Evolutionary conservation across 2,888 invertebrate genomes (phyloP).

Genomic region (Octonoba sinensis): DNA sequence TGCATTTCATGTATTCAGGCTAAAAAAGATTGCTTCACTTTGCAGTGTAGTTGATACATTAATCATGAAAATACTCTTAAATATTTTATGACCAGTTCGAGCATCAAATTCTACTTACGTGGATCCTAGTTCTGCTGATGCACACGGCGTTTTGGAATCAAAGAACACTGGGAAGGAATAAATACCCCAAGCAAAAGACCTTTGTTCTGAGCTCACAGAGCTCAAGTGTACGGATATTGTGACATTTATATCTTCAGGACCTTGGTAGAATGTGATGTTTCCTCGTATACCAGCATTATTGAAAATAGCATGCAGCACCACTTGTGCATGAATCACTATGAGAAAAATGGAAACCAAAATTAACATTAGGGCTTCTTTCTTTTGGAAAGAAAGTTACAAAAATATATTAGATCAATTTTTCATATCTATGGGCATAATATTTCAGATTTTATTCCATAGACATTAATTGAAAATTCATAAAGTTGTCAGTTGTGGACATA

Average conservation of each 20-base stretch:
- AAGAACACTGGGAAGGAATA: constrained; percentile 75
- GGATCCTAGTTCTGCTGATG: constrained; percentile 64
- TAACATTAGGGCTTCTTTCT: too few relatives aligned
- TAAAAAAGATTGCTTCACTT: too few relatives aligned
- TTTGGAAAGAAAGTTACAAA: too few relatives aligned
- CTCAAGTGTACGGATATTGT: constrained; percentile 64
- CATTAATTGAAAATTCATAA: too few relatives aligned
- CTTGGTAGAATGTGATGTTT: constrained; percentile 66
- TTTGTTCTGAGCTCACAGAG: constrained; percentile 42
- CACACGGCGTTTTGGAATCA: constrained; percentile 65
- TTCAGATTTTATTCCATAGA: too few relatives aligned
- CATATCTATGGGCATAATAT: too few relatives aligned
- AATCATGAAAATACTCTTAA: background rate
- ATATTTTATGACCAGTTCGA: constrained; percentile 58
- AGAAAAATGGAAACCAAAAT: background rate
- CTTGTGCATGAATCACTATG: constrained; percentile 22
- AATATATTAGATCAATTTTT: too few relatives aligned
- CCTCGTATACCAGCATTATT: constrained; percentile 65
- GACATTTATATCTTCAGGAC: constrained; percentile 45
- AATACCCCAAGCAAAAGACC: constrained; percentile 65
- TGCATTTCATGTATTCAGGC: too few relatives aligned
- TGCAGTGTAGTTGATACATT: too few relatives aligned
- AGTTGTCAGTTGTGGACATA: too few relatives aligned
- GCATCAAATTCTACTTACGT: constrained; percentile 70
- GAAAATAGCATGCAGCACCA: constrained; percentile 65